Percentiles rank a stretch among this genome's conserved stretches.
These are phyloP conservation scores for Accipiter cooperii DNA, from an alignment of 2,113 vertebrate species.

Conservation along the genomic window DNA sequence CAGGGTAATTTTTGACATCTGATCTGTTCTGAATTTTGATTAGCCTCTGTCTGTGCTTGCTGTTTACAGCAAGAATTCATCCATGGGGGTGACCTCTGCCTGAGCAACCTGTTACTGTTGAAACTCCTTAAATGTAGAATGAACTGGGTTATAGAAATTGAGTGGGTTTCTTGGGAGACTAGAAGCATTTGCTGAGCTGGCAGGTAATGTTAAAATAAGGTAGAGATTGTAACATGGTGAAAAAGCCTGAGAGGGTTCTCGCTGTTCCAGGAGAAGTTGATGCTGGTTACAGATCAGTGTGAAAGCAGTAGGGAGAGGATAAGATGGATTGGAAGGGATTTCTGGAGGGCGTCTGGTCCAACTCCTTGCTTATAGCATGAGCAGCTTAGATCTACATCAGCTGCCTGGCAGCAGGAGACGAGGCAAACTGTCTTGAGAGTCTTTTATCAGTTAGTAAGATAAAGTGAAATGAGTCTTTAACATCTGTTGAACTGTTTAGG, in stretches of 20 bases:
- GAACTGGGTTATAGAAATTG: not conserved
- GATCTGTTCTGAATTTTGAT: not conserved
- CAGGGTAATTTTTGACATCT: slow-evolving; percentile 71
- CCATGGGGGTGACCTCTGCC: not conserved
- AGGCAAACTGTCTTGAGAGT: not conserved
- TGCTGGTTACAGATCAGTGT: not conserved
- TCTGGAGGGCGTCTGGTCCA: not conserved
- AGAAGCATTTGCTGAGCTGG: not conserved
- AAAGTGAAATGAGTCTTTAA: not conserved
- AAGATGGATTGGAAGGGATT: not conserved
- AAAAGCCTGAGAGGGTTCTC: not conserved
- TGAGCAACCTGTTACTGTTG: not conserved
- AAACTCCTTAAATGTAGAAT: not conserved
- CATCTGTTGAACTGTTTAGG: not conserved
- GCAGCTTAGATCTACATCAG: not conserved
- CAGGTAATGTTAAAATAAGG: not conserved
- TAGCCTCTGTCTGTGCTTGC: not conserved
- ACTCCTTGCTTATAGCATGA: not conserved
- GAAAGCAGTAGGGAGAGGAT: not conserved
- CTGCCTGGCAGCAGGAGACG: not conserved
- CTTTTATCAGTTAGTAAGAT: not conserved
- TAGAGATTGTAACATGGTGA: not conserved
- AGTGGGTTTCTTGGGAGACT: not conserved
- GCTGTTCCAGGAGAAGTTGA: not conserved
- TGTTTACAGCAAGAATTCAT: not conserved